phyloP scores from a whole-genome alignment of 2,113 vertebrate genomes.

The Pangasianodon gigas region DNA sequence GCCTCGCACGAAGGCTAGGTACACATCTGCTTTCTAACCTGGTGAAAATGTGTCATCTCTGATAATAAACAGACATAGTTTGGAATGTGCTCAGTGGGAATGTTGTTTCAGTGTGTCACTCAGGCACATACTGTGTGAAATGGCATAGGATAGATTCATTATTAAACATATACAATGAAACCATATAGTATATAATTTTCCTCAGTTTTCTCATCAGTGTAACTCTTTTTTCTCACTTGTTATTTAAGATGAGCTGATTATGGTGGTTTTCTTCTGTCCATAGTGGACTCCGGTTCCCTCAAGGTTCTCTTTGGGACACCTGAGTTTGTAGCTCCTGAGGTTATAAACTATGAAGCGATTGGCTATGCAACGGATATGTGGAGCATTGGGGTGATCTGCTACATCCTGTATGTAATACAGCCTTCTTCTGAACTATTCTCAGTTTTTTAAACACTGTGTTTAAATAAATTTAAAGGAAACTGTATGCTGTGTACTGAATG shows the following conservation, averaged over 20 bases:
- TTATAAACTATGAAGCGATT: constrained; percentile 97
- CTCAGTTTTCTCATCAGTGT: neutral
- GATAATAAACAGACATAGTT: neutral
- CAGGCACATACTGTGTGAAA: neutral
- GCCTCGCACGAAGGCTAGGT: constrained; percentile 92
- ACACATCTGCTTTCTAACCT: neutral
- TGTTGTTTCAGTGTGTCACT: neutral
- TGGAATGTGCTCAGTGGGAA: neutral
- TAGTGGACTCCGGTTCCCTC: constrained; percentile 89
- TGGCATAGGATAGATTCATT: neutral
- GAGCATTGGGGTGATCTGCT: constrained; percentile 99
- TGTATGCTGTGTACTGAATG: neutral
- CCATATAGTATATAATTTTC: neutral
- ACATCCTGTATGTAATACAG: constrained; percentile 78
- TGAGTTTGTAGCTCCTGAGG: constrained; percentile 97
- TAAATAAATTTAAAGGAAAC: neutral
- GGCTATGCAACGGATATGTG: constrained; percentile 97
- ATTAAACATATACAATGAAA: neutral
- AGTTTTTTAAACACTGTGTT: neutral
- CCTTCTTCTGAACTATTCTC: neutral
- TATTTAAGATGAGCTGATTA: neutral
- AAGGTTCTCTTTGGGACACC: constrained; percentile 98
- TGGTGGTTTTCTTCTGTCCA: constrained; percentile 40
- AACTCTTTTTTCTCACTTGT: neutral
- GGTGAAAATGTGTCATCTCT: too few relatives aligned